Conservation (phyloP, 2,113 vertebrate genomes). For the Menura novaehollandiae region DNA sequence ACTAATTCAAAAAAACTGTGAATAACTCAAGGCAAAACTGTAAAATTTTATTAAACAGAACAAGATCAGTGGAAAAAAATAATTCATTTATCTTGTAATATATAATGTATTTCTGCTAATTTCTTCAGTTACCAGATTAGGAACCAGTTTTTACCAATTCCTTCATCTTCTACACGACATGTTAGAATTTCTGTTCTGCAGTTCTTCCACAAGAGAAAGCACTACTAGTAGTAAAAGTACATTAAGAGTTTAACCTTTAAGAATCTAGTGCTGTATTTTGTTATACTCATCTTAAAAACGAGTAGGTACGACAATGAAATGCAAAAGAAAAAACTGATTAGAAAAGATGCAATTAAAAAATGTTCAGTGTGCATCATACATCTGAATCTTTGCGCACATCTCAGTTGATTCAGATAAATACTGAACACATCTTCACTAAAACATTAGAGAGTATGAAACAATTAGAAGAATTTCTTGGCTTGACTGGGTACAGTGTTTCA, state of each 20-base stretch:
- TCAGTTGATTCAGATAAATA: not conserved
- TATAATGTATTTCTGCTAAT: not conserved
- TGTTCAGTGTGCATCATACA: rapidly evolving
- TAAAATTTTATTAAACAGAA: not conserved
- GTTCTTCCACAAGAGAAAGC: not conserved
- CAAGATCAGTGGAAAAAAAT: not conserved
- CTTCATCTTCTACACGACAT: not conserved
- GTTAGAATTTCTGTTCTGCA: not conserved
- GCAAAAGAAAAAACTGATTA: not conserved
- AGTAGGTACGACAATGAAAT: not conserved
- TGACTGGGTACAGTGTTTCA: not conserved
- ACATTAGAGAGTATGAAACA: not conserved
- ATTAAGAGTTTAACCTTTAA: not conserved
- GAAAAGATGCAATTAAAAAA: not conserved
- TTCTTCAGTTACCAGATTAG: not conserved
- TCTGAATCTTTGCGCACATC: not conserved
- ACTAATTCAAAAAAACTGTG: not conserved
- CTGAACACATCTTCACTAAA: not conserved
- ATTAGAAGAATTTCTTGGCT: not conserved
- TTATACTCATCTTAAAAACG: not conserved
- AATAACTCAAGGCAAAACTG: not conserved
- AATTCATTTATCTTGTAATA: not conserved
- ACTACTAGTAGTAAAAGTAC: not conserved
- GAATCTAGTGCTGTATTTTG: not conserved
- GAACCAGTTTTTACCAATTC: not conserved